Evolutionary conservation across 2,113 vertebrate species (phyloP).

Genomic region (Agelaius tricolor): DNA sequence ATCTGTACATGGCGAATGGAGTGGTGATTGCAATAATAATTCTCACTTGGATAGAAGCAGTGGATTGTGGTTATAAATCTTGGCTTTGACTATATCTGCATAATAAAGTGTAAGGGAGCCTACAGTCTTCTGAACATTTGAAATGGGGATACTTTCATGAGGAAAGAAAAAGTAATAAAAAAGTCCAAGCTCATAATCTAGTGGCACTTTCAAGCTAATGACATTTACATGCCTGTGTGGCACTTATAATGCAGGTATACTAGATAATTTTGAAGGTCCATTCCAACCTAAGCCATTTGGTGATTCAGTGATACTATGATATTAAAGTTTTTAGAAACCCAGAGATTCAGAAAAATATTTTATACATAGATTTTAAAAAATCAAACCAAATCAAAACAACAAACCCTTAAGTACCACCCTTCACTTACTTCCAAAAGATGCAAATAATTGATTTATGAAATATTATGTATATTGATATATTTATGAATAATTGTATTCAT

Average conservation of each 20-base stretch:
- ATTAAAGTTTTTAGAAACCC: background rate
- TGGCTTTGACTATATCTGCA: background rate
- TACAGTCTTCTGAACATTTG: background rate
- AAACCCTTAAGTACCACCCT: background rate
- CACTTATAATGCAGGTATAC: background rate
- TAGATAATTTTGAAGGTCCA: background rate
- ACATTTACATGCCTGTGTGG: background rate
- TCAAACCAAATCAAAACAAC: background rate
- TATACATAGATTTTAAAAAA: fast-evolving
- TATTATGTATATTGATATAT: background rate
- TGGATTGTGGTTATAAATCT: conserved; percentile 11
- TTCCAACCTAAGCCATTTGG: background rate
- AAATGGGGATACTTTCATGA: background rate
- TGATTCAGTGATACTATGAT: background rate
- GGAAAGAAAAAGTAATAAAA: background rate
- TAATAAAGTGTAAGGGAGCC: background rate
- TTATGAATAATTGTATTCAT: background rate
- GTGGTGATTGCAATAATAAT: background rate
- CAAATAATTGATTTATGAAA: background rate
- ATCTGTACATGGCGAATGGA: background rate
- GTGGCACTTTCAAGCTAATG: background rate
- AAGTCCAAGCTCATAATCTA: background rate
- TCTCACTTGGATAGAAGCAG: background rate
- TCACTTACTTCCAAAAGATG: background rate
- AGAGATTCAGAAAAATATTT: background rate